Base-by-base conservation (phyloP, 1,140 invertebrate species). In the Muscidifurax raptorellus region DNA sequence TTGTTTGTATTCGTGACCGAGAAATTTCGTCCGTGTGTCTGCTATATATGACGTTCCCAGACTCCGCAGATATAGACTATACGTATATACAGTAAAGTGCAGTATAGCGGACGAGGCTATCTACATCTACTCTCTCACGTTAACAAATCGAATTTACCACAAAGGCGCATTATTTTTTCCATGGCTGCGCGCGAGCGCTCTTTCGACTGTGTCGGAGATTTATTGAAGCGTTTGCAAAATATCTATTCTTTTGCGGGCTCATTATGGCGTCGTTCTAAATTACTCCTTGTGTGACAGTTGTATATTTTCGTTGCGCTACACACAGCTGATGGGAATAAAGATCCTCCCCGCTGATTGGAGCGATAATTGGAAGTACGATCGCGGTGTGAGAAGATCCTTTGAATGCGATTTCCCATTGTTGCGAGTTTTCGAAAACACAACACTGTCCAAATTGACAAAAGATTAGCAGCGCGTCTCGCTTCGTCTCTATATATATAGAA, bases 61-160 rank as follows among this genome's bases (percentile, higher is more conserved):
- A 40, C 67, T 71, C 30, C 77, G n/a, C 13, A 36, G 27, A 84
- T 80, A 75, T 80, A 75, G 30, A 75, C 64, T 83, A 75, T 67
- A 64, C n/a, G 22, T 52, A 76, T 82, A 47, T 75, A 75, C 0
- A 40, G 36, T 25, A 4, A 3, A n/a, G n/a, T 7, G 32, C 28
- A 18, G 64, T 40, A 18, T 18, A n/a, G 18, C 18, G 52, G 72
- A 6, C 25, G 69, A 25, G 69, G 10, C 36, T 82, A 71, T 30
- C 32, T 66, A 6, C 4, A n/a, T 9, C 30, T 27, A 9, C 12
- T 64, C 75, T 69, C 76, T 30, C 82, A 69, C 82, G 64, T 83
- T 83, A 52, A 66, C 47, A 36, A 80, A 84, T 84, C 67, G 77
- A 74, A 72, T 84, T 64, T 74, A 84, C 80, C 77, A 84, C 59